Base-by-base conservation (phyloP, 2,888 invertebrate genomes). In the Tanytarsus gracilentus region DNA sequence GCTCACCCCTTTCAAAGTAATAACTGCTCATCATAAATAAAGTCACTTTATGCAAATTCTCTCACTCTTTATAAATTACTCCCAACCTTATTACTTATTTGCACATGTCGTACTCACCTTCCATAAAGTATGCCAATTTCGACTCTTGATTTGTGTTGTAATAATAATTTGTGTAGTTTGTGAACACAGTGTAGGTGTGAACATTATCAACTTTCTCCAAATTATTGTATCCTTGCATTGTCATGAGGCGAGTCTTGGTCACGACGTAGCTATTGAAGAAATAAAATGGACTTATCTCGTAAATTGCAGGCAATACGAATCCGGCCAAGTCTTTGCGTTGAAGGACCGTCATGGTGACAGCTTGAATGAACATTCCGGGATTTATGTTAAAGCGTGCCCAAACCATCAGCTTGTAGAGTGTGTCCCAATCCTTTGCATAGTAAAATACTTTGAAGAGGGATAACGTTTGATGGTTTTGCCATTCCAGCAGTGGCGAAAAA, bases 201-300 rank as follows among this genome's bases (percentile, higher is more conserved):
- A 26, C 9, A 16, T 60, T 39, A 48, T 29, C 50, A 21, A 23
- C 33, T 26, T 49, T 60, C 26, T 25, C 21, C 49, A 50, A 39
- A 3, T 14, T 36, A 9, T 21, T 25, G 3, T 25, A 26, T 21
- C 68, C 68, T 49, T 68, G 67, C 76, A 80, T 79, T 69, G 80
- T 80, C 71, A 82, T 76, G 69, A 79, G 75, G 66, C 82, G 77
- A 1, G 83, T 85, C 67, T 83, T 79, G 67, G 82, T 79, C 65
- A 88, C 82, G 66, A 85, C 77, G 67, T 85, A 80, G 66, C 80
- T 75, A 73, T 84, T 83, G 69, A 86, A 82, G 77, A 86, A 88
- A 73, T 82, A 80, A 71, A 85, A 81, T 2, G 89, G 89, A 73
- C 82, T 80, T 70, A 88, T 80, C 73, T 89, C 89, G 69, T 88